Evolutionary conservation across 2,888 invertebrate species (phyloP), one percentile per base, ranked within the genome.

Genomic region (Drosophila atroscutellata): DNA sequence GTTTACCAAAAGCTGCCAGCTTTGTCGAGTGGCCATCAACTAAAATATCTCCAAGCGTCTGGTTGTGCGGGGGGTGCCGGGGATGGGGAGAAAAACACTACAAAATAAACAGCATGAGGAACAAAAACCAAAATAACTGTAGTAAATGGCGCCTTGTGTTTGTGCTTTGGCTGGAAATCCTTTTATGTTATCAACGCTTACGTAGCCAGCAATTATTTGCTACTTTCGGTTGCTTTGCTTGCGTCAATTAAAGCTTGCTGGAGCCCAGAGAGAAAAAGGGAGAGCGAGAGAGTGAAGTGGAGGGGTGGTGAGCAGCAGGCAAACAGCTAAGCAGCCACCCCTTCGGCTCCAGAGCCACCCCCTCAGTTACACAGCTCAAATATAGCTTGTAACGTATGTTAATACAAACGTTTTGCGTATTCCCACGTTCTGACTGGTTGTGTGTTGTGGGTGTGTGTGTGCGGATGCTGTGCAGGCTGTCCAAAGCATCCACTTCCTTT

Each of bases 131-230:
- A 75, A 77, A 65, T 49, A 58, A 45, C 42, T 60, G 62, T 63
- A 67, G 72, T 69, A 77, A 75, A 72, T 68, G 78, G 55, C 69
- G 78, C 63, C 78, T 75, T 76, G 70, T 80, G 80, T 73, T 75
- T 79, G 70, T 65, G 77, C 72, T 71, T 79, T 68, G 72, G 72
- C 62, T 78, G 70, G 71, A 79, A 87, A 87, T 86, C 86, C 86
- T 87, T 86, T 86, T 84, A 80, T 82, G 82, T 80, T 87, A 85
- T 85, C 84, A 85, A 83, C 82, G 78, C 81, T 84, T 78, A 78
- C 42, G 77, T 75, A 80, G 84, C 67, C 78, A 83, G 83, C 82
- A 89, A 89, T 89, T 89, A 89, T 88, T 89, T 89, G 80, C 86
- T 89, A 85, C 86, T 89, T 85, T 86, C 69, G 72, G 77, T 68